These are phyloP conservation scores for Octopus bimaculoides DNA, from an alignment of 1,140 invertebrate genomes.

Conservation along the genomic window DNA sequence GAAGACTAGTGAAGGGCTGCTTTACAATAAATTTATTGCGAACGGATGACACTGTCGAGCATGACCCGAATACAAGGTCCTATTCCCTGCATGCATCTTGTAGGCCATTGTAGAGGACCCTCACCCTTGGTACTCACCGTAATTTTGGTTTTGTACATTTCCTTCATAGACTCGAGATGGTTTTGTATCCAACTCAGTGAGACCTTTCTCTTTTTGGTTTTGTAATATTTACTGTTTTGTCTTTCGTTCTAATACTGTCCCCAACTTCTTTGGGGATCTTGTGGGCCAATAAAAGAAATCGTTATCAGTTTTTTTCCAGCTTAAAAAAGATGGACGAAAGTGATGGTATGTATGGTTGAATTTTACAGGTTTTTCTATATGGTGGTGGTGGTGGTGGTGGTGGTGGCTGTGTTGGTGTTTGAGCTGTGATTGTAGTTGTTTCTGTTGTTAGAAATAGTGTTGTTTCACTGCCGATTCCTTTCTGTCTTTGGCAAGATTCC, in stretches of 20 bases:
- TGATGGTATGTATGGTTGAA: background rate
- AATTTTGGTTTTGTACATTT: no score
- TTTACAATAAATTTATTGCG: no score
- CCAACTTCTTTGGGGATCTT: background rate
- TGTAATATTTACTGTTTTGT: background rate
- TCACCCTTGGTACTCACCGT: no score
- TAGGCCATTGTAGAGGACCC: no score
- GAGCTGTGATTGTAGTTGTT: background rate
- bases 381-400: background rate
- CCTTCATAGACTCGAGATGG: no score
- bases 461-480: background rate
- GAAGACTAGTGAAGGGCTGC: no score
- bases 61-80: no score
- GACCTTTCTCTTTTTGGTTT: no score
- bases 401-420: background rate
- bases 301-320: background rate
- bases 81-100: no score
- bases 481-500: background rate
- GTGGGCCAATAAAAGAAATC: background rate
- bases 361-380: background rate
- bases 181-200: no score
- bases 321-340: background rate
- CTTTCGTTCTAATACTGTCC: background rate
- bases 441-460: background rate
- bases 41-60: no score